phyloP scores from a whole-genome alignment of 2,888 invertebrate species.

The Epiblema foenella region DNA sequence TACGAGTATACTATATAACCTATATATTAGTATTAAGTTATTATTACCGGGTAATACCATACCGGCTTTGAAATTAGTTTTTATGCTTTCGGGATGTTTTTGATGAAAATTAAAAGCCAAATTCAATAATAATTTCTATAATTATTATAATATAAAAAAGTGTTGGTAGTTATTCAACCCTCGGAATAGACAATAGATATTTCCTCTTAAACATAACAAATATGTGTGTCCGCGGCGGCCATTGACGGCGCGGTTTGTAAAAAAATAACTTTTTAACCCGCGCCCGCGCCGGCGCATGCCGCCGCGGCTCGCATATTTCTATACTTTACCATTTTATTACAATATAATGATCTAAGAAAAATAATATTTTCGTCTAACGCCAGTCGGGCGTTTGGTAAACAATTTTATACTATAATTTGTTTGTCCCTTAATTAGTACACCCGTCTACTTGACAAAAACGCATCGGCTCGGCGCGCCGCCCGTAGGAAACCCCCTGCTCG shows the following conservation, averaged over 20 bases:
- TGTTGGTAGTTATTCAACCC: conserved; percentile 84
- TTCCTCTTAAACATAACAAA: conserved; percentile 85
- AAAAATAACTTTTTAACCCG: conserved; percentile 77
- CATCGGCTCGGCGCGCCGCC: conserved; percentile 46
- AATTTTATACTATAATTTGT: conserved; percentile 83
- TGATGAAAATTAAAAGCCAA: conserved; percentile 59
- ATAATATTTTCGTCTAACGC: conserved; percentile 84
- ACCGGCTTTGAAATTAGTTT: background rate
- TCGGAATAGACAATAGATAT: conserved; percentile 85
- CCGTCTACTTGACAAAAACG: conserved; percentile 67
- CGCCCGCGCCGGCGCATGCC: conserved; percentile 54
- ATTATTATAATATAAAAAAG: conserved; percentile 86
- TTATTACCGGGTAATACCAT: too few relatives aligned
- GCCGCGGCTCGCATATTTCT: conserved; percentile 64
- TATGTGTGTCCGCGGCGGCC: conserved; percentile 59
- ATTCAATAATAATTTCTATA: conserved; percentile 86
- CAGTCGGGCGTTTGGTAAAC: conserved; percentile 78
- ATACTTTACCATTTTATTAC: conserved; percentile 79
- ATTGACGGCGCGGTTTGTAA: conserved; percentile 62
- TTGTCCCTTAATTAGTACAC: conserved; percentile 75
- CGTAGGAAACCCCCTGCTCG: background rate
- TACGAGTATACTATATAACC: too few relatives aligned
- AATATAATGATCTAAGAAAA: conserved; percentile 85
- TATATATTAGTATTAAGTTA: too few relatives aligned
- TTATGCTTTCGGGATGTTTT: background rate